Percentiles rank a stretch among this genome's conserved stretches.
These are phyloP conservation scores for Agelastica alni DNA, from an alignment of 2,888 invertebrate species.

Conservation along the genomic window DNA sequence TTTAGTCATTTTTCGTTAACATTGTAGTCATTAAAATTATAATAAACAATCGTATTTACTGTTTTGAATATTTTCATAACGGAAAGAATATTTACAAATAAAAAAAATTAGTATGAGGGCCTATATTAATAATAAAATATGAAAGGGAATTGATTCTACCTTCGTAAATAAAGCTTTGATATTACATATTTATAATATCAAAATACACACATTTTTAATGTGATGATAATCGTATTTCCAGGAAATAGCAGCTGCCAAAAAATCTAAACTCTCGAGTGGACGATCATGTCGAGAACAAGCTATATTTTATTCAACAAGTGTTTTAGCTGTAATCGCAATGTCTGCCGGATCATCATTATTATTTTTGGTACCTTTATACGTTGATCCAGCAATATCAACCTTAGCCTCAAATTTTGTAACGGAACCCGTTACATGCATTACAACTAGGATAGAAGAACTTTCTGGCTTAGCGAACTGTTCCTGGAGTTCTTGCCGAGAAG, in stretches of 20 bases:
- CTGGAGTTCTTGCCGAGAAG: conserved; percentile 80
- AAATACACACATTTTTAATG: too few relatives aligned
- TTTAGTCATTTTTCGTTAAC: too few relatives aligned
- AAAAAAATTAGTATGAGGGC: too few relatives aligned
- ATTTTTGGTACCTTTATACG: conserved; percentile 75
- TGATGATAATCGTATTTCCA: conserved; percentile 40
- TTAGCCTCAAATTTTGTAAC: conserved; percentile 76
- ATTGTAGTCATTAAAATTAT: too few relatives aligned
- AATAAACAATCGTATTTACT: too few relatives aligned
- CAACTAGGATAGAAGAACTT: conserved; percentile 71
- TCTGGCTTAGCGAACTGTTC: conserved; percentile 77
- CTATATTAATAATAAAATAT: too few relatives aligned
- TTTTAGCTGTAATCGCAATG: conserved; percentile 71
- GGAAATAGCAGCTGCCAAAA: conserved; percentile 59
- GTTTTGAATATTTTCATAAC: too few relatives aligned
- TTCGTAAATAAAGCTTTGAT: too few relatives aligned
- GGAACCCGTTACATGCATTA: conserved; percentile 73
- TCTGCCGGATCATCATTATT: conserved; percentile 73
- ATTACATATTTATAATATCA: too few relatives aligned
- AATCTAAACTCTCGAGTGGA: conserved; percentile 56
- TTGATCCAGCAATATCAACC: conserved; percentile 69
- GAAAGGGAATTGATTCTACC: too few relatives aligned
- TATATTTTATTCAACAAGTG: conserved; percentile 72
- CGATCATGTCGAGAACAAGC: conserved; percentile 69
- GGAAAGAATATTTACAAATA: too few relatives aligned